phyloP scores from a whole-genome alignment of 2,888 invertebrate genomes.

The Drosophila siamana region DNA sequence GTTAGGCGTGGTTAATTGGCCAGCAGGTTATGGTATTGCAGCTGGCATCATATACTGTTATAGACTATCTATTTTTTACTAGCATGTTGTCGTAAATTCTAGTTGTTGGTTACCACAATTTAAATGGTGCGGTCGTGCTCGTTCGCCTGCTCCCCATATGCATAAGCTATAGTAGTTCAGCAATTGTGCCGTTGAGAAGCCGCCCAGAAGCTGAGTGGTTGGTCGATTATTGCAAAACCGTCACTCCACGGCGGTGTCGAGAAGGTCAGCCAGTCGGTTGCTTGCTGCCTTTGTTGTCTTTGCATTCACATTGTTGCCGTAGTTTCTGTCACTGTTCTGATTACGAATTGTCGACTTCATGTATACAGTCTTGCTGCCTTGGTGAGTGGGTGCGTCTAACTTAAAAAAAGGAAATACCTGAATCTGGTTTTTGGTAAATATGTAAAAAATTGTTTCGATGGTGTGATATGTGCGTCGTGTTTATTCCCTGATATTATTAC shows the following conservation, averaged over 20 bases:
- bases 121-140: constrained; percentile 55
- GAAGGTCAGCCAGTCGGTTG: constrained; percentile 73
- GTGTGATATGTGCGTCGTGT: constrained; percentile 1
- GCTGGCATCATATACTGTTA: constrained; percentile 28
- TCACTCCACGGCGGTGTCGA: constrained; percentile 56
- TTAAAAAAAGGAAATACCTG: constrained; percentile 31
- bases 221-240: constrained; percentile 66
- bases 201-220: constrained; percentile 53
- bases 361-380: constrained; percentile 29
- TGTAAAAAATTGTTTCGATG: constrained; percentile 4
- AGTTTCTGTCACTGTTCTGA: constrained; percentile 58
- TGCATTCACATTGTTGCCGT: constrained; percentile 58
- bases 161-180: constrained; percentile 35
- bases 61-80: constrained; percentile 37
- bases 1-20: constrained; percentile 36
- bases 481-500: constrained; percentile 1
- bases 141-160: constrained; percentile 48
- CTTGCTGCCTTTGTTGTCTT: constrained; percentile 57
- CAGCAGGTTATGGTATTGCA: constrained; percentile 29
- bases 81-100: constrained; percentile 58
- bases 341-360: constrained; percentile 46
- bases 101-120: constrained; percentile 62
- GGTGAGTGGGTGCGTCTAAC: constrained; percentile 46
- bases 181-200: constrained; percentile 55
- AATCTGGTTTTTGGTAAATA: constrained; percentile 10